Evolutionary conservation across 2,888 invertebrate species (phyloP), one percentile per base, ranked within the genome.

Genomic region (Nipponacmea schrenckii): DNA sequence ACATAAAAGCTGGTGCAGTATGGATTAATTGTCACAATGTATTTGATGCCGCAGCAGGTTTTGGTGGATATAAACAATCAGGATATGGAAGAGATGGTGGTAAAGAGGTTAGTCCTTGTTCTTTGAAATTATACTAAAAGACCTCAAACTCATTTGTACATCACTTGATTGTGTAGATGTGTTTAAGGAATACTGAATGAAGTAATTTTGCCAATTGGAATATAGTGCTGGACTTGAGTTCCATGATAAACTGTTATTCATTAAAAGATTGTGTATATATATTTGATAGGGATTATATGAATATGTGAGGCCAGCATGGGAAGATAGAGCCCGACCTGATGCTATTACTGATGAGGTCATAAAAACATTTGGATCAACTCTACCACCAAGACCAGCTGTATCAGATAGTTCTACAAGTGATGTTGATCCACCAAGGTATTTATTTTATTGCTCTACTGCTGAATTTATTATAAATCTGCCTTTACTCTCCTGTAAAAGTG

Each of bases 1-100:
- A 89, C 79, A 80, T 92, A 24, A 89, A 91, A 81, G 90, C 90
- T 12, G 90, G 90, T 15, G 90, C 91, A 64, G 89, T 92, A 44
- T 92, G 92, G 92, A 84, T 92, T 62, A 92, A 92, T 82, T 84
- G 88, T 64, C 90, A 91, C 84, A 91, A 91, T 74, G 73, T 90
- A 70, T 89, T 91, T 83, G 90, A 91, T 81, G 89, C 91, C 10
- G 89, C 90, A 24, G 86, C 90, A 46, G 88, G 91, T 17, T 89
- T 91, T 80, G 89, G 90, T 24, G 90, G 91, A 2, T 87, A 89
- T 75, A 90, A 90, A 83, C 88, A 89, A 78, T 91, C 91, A 83
- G 91, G 91, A 1, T 87, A 85, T 78, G 91, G 91, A 14, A 86
- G 90, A 77, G 90, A 91, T 83, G 91, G 91, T 2, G 89, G 90